Evolutionary conservation across 2,888 invertebrate species (phyloP).

Genomic region (Glyphotaelius pellucidus): DNA sequence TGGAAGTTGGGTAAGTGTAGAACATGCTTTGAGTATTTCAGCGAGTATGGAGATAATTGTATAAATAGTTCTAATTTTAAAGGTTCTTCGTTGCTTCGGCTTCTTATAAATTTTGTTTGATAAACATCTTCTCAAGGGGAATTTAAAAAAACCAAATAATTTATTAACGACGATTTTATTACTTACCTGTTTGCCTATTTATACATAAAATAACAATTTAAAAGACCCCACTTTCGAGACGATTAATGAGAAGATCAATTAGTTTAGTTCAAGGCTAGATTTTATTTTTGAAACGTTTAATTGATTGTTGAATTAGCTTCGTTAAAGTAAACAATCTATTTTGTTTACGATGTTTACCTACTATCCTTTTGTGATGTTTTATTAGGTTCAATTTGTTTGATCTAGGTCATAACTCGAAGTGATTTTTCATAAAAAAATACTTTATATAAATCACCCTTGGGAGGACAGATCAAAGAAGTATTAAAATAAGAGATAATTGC

Average conservation of each 20-base stretch:
- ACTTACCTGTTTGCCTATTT: too few relatives aligned
- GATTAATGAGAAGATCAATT: neutral
- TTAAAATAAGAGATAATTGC: too few relatives aligned
- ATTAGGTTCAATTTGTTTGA: neutral
- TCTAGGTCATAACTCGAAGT: neutral
- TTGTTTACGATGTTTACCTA: neutral
- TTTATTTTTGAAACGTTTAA: too few relatives aligned
- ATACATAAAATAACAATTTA: too few relatives aligned
- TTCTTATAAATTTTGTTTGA: neutral
- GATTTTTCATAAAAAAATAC: neutral
- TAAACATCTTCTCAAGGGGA: neutral
- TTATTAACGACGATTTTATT: neutral
- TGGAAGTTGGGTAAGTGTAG: too few relatives aligned
- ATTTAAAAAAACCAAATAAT: neutral
- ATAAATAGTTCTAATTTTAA: neutral
- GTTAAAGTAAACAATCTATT: neutral
- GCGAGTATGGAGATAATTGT: too few relatives aligned
- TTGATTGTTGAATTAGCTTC: too few relatives aligned
- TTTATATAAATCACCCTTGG: neutral
- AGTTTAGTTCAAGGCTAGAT: neutral
- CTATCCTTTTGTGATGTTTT: neutral
- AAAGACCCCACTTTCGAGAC: neutral
- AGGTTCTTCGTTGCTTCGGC: neutral
- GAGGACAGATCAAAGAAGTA: too few relatives aligned
- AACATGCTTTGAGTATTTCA: too few relatives aligned